These are phyloP conservation scores for Lysandra coridon DNA, from an alignment of 2,888 invertebrate species.

Conservation along the genomic window DNA sequence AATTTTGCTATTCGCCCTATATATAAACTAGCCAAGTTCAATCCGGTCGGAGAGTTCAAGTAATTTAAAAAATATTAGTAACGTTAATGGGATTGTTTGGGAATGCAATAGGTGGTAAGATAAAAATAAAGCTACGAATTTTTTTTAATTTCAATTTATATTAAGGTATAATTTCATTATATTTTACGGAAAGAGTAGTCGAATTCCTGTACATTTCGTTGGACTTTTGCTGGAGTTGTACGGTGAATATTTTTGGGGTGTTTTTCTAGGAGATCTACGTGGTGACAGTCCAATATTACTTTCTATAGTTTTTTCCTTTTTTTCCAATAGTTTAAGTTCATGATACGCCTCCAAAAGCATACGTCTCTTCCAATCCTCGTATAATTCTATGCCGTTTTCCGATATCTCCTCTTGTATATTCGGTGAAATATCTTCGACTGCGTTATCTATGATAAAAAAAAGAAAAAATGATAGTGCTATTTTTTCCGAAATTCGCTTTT, in stretches of 20 bases:
- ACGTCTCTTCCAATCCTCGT: slow-evolving; percentile 82
- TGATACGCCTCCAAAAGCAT: slow-evolving; percentile 76
- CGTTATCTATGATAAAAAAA: slow-evolving; percentile 47
- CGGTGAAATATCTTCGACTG: slow-evolving; percentile 53
- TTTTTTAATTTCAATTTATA: neutral
- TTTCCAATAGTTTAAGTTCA: slow-evolving; percentile 53
- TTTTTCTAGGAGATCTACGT: slow-evolving; percentile 40
- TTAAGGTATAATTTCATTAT: neutral
- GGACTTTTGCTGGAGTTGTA: slow-evolving; percentile 53
- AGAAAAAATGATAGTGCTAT: neutral
- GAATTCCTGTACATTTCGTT: slow-evolving; percentile 50
- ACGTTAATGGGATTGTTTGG: no score
- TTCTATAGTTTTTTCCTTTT: slow-evolving; percentile 39
- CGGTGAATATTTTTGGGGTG: slow-evolving; percentile 64
- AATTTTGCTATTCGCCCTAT: neutral
- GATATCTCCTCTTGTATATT: slow-evolving; percentile 45
- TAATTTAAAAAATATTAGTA: no score
- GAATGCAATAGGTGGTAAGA: neutral
- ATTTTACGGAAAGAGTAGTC: slow-evolving; percentile 57
- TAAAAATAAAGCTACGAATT: neutral
- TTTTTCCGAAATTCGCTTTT: neutral
- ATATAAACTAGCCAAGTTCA: no score
- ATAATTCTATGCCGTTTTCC: slow-evolving; percentile 73
- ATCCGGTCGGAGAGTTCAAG: no score
- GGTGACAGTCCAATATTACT: slow-evolving; percentile 35